Percentiles rank a stretch among this genome's conserved stretches.
Conservation (phyloP, 1,140 invertebrate genomes). For the Galleria mellonella region DNA sequence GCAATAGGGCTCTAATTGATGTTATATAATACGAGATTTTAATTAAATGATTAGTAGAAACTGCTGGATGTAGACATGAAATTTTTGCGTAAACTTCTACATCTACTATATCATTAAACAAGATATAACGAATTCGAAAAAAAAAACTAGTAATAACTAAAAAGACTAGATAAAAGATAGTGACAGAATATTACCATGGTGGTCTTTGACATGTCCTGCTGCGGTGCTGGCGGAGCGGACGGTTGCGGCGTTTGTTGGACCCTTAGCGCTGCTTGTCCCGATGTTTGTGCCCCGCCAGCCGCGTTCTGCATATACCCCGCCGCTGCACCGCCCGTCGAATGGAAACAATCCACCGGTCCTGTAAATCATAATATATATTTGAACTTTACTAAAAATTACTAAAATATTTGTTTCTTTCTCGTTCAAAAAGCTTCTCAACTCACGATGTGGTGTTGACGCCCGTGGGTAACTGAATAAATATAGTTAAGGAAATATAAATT, state of each 20-base stretch:
- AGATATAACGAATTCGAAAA: too few relatives aligned
- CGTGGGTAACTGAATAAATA: conserved; percentile 59
- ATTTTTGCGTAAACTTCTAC: too few relatives aligned
- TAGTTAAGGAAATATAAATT: conserved; percentile 57
- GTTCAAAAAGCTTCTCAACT: conserved; percentile 24
- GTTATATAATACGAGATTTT: too few relatives aligned
- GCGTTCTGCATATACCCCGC: conserved; percentile 39
- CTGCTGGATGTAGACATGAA: too few relatives aligned
- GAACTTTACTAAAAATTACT: background rate
- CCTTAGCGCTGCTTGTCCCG: conserved; percentile 31
- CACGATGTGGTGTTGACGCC: conserved; percentile 66
- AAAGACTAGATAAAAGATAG: background rate
- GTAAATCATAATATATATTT: conserved; percentile 10
- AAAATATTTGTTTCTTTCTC: background rate
- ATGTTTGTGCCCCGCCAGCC: conserved; percentile 26
- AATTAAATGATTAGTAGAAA: too few relatives aligned
- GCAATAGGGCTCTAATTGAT: too few relatives aligned
- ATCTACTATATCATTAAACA: too few relatives aligned
- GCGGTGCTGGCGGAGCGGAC: conserved; percentile 51
- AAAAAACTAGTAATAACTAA: too few relatives aligned
- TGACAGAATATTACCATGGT: conserved; percentile 41
- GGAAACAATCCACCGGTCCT: conserved; percentile 58
- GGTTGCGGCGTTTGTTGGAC: conserved; percentile 47
- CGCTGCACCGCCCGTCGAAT: conserved; percentile 36
- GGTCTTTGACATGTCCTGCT: conserved; percentile 53